phyloP scores from a whole-genome alignment of 2,113 vertebrate genomes.

The Centrocercus urophasianus region DNA sequence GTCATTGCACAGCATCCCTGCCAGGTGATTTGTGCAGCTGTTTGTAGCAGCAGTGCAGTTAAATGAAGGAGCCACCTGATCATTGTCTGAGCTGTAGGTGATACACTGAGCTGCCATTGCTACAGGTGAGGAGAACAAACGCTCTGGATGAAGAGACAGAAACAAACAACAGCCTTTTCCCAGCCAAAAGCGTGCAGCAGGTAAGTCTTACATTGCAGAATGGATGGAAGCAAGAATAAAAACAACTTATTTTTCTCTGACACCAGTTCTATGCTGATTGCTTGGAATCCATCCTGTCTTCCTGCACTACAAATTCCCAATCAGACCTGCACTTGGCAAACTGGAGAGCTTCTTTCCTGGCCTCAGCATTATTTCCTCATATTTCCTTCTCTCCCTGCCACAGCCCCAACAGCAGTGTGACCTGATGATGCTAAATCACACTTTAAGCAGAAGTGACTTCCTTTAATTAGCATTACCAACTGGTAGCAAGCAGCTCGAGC shows the following conservation, averaged over 20 bases:
- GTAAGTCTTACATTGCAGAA: neutral
- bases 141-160: neutral
- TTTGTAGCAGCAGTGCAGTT: neutral
- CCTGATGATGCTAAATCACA: neutral
- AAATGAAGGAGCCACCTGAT: neutral
- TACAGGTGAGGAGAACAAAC: neutral
- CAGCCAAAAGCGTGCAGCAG: neutral
- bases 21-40: neutral
- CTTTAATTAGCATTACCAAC: neutral
- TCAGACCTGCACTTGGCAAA: neutral
- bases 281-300: neutral
- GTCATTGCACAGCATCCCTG: neutral
- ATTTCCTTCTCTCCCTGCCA: neutral
- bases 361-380: neutral
- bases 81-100: neutral
- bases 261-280: neutral
- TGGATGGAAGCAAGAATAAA: neutral
- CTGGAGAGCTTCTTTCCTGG: neutral
- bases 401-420: neutral
- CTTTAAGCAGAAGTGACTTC: neutral
- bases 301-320: neutral
- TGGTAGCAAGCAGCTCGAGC: neutral
- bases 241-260: neutral
- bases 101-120: neutral
- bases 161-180: neutral